Percentiles rank a stretch among this genome's conserved stretches.
These are phyloP conservation scores for Thryonomys swinderianus DNA, from an alignment of 2,113 vertebrate species.

Conservation along the genomic window DNA sequence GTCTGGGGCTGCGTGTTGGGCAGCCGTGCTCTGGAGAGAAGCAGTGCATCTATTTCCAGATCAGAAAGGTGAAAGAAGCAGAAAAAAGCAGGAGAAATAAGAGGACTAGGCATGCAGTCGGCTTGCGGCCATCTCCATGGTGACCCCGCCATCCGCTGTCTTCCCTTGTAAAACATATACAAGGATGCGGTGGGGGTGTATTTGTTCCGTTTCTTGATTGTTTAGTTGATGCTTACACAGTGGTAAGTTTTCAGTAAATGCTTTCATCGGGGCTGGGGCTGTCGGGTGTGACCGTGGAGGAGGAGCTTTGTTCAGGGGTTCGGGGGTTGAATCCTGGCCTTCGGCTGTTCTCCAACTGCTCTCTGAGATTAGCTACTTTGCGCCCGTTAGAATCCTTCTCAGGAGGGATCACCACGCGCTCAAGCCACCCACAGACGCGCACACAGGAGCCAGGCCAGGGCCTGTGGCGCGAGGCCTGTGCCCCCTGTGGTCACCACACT, in stretches of 20 bases:
- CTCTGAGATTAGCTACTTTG: not conserved
- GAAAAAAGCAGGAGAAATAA: not conserved
- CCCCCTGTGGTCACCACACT: not conserved
- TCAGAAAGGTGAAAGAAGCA: not conserved
- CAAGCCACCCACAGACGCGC: not conserved
- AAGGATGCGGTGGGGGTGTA: not conserved
- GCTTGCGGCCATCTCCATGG: not conserved
- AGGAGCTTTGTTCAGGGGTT: too few species aligned
- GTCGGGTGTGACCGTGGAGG: not conserved
- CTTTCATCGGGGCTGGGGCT: not conserved
- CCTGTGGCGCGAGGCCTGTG: fast-evolving
- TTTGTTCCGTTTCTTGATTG: not conserved
- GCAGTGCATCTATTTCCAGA: not conserved
- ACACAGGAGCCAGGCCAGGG: not conserved
- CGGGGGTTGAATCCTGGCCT: not conserved
- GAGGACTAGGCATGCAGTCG: not conserved
- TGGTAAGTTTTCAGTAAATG: not conserved
- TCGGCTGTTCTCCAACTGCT: not conserved
- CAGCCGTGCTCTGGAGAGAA: not conserved
- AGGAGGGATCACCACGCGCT: not conserved
- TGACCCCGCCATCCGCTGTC: conserved; percentile 27
- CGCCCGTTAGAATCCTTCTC: not conserved
- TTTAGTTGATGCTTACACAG: not conserved
- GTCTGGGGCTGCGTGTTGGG: not conserved
- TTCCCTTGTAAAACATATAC: not conserved